These are phyloP conservation scores for Callitettix versicolor DNA, from an alignment of 1,140 invertebrate species.

Conservation along the genomic window DNA sequence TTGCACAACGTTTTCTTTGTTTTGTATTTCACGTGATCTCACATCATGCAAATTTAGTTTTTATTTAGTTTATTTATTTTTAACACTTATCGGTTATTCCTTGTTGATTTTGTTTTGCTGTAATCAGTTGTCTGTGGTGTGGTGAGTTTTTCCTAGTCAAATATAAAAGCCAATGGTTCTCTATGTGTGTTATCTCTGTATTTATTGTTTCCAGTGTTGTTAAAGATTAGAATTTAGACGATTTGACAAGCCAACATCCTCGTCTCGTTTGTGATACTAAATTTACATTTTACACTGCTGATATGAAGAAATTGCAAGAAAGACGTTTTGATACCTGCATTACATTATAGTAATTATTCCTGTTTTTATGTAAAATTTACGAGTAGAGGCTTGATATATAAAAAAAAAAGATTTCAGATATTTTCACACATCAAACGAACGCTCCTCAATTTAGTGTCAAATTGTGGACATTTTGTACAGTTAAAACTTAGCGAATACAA, in stretches of 20 bases:
- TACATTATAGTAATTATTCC: conserved; percentile 18
- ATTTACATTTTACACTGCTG: conserved; percentile 27
- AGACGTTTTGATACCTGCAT: conserved; percentile 29
- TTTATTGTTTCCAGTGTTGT: conserved; percentile 18
- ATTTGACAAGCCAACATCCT: no score
- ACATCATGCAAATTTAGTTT: conserved; percentile 17
- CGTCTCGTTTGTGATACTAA: conserved; percentile 17
- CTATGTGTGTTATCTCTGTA: conserved; percentile 21
- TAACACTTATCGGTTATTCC: conserved; percentile 15
- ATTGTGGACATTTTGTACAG: conserved; percentile 26
- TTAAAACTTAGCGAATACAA: conserved; percentile 22
- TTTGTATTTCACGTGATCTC: conserved; percentile 23
- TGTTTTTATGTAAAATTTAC: conserved; percentile 23
- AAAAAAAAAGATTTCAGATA: conserved; percentile 25
- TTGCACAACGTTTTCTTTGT: conserved; percentile 5
- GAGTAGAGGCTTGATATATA: conserved; percentile 23
- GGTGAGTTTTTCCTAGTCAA: conserved; percentile 30
- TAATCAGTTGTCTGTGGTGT: conserved; percentile 22
- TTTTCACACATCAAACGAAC: conserved; percentile 23
- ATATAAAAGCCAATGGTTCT: conserved; percentile 21
- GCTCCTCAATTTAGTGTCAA: conserved; percentile 23
- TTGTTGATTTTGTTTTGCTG: conserved; percentile 14
- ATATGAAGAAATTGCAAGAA: conserved; percentile 21
- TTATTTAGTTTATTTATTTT: conserved; percentile 20
- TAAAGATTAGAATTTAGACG: conserved; percentile 3